These are phyloP conservation scores for Hemibagrus wyckioides DNA, from an alignment of 2,113 vertebrate genomes.

Conservation along the genomic window DNA sequence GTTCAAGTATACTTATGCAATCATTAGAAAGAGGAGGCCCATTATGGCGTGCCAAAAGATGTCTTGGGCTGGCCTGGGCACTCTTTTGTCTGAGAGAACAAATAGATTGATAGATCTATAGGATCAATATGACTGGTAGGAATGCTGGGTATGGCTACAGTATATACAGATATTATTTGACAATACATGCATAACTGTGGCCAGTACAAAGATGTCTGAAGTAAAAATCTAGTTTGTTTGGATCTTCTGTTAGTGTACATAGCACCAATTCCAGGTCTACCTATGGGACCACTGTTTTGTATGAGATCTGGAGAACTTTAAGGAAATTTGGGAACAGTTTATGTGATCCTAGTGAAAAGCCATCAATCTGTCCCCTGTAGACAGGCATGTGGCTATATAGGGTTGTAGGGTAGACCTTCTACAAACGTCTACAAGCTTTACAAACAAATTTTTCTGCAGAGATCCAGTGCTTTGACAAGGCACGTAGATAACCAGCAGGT, in stretches of 20 bases:
- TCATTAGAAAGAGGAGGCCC: background rate
- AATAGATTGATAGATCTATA: background rate
- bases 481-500: background rate
- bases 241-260: background rate
- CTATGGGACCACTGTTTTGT: background rate
- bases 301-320: background rate
- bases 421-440: no score
- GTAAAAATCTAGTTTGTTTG: background rate
- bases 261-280: background rate
- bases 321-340: background rate
- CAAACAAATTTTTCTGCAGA: no score
- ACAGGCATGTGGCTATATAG: background rate
- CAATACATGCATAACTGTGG: background rate
- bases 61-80: background rate
- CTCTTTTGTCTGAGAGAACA: background rate
- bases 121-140: background rate
- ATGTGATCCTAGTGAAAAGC: background rate
- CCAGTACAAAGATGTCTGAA: background rate
- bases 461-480: background rate
- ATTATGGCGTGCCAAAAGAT: background rate
- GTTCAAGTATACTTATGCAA: background rate
- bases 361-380: background rate
- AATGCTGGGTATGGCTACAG: background rate
- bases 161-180: background rate
- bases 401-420: background rate